Evolutionary conservation across 1,140 invertebrate species (phyloP), one percentile per base, ranked within the genome.

Genomic region (Drosophila oshimai): DNA sequence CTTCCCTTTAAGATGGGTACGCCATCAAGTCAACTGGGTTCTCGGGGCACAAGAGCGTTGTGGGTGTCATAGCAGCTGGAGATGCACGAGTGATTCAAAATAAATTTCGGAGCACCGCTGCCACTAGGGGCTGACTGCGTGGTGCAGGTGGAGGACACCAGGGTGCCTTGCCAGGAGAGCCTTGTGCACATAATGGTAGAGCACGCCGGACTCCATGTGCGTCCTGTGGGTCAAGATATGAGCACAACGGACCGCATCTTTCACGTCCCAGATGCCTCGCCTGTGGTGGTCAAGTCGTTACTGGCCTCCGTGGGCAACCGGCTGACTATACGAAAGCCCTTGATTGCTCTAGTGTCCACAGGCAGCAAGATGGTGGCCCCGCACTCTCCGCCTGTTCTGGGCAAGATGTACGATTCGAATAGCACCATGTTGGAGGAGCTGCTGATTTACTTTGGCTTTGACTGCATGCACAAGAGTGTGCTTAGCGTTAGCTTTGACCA

Each of bases 1-100:
- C 98, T 20, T 99, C 98, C 4, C 95, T 98, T 29, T 99, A 99
- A 93, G 98, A 99, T 93, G 98, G 97, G 1, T 98, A 98, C 92
- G 97, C 98, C 9, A 96, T 98, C 31, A 92, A 95, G 65, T 94
- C 95, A 6, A 89, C 91, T 7, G 96, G 97, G 88, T 95, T 95
- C 0, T 91, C 87, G 12, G 95, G 95, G 1, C 79, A 77, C 1
- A 93, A 96, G 54, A 91, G 74, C 36, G 95, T 97, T 0, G 75
- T 94, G 2, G 91, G 93, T 5, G 93, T 91, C n/a, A 91, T 95
- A 28, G 92, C 93, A 13, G 96, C 96, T n/a, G 96, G 96, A 10
- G 93, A 94, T 57, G 79, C 91, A 53, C 0, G 93, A 94, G 74
- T 98, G 97, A 91, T 93, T 95, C 2, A 92, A 98, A 65, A 96